Evolutionary conservation across 1,140 invertebrate species (phyloP).

Genomic region (Cotesia glomerata): DNA sequence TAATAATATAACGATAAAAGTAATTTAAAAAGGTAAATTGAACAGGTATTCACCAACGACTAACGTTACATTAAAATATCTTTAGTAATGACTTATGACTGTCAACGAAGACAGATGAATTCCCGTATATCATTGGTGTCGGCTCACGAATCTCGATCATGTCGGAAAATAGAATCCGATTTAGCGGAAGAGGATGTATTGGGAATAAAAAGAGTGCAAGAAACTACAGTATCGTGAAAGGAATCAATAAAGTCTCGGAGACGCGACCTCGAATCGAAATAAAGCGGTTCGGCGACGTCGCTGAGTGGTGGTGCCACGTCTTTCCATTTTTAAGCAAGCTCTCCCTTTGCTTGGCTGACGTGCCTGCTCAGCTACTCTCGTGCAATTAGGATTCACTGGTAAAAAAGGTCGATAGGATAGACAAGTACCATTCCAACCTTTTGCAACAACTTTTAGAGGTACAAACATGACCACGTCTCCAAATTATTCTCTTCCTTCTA

Average conservation of each 20-base stretch:
- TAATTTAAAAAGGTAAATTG: no score
- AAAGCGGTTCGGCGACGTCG: slow-evolving; percentile 47
- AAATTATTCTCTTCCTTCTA: neutral
- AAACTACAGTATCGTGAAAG: slow-evolving; percentile 28
- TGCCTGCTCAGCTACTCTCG: slow-evolving; percentile 11
- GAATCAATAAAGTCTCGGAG: slow-evolving; percentile 46
- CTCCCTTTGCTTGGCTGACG: neutral
- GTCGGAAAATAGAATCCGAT: slow-evolving; percentile 17
- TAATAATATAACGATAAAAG: no score
- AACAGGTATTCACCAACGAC: no score
- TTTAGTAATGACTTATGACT: neutral
- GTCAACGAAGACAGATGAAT: neutral
- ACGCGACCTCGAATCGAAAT: slow-evolving; percentile 41
- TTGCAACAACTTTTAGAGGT: neutral
- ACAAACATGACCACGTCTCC: neutral
- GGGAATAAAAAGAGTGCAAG: slow-evolving; percentile 13
- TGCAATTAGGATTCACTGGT: slow-evolving; percentile 9
- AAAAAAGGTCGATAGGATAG: slow-evolving; percentile 13
- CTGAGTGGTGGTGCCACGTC: slow-evolving; percentile 42
- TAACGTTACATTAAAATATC: no score
- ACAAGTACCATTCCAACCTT: neutral
- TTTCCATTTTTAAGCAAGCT: slow-evolving; percentile 9
- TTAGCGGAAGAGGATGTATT: slow-evolving; percentile 13
- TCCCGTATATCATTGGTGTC: neutral
- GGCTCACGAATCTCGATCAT: slow-evolving; percentile 22